phyloP scores from a whole-genome alignment of 2,113 vertebrate species.

The Burhinus bistriatus region DNA sequence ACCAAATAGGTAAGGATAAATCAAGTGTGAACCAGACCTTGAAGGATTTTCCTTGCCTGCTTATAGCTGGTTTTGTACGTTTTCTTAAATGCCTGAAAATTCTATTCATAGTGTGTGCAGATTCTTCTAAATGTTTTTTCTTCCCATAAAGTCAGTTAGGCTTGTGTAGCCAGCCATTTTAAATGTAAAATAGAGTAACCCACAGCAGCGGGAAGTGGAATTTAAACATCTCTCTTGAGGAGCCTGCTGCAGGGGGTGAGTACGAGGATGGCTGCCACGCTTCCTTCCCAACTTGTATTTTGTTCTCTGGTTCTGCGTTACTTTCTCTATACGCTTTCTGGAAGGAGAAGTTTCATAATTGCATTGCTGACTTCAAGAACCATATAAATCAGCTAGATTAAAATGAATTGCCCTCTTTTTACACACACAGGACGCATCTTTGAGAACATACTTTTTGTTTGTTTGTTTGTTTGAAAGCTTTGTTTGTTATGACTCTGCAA shows the following conservation, averaged over 20 bases:
- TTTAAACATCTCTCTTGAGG: background rate
- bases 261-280: background rate
- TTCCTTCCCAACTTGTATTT: background rate
- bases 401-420: background rate
- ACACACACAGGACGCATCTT: background rate
- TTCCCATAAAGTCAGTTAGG: background rate
- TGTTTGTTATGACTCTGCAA: constrained; percentile 28
- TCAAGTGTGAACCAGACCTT: background rate
- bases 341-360: background rate
- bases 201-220: background rate
- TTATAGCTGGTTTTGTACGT: background rate
- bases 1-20: background rate
- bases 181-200: background rate
- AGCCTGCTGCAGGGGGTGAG: background rate
- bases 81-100: background rate
- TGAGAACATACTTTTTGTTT: background rate
- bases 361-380: background rate
- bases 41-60: background rate
- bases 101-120: background rate
- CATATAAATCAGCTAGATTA: background rate
- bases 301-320: background rate
- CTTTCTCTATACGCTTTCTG: background rate
- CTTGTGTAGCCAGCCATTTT: background rate
- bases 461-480: constrained; percentile 42
- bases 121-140: background rate